A percentile compares a stretch with the other conserved stretches of the same genome.
Evolutionary conservation across 2,888 invertebrate genomes (phyloP).

Genomic region (Drosophila pullipes): DNA sequence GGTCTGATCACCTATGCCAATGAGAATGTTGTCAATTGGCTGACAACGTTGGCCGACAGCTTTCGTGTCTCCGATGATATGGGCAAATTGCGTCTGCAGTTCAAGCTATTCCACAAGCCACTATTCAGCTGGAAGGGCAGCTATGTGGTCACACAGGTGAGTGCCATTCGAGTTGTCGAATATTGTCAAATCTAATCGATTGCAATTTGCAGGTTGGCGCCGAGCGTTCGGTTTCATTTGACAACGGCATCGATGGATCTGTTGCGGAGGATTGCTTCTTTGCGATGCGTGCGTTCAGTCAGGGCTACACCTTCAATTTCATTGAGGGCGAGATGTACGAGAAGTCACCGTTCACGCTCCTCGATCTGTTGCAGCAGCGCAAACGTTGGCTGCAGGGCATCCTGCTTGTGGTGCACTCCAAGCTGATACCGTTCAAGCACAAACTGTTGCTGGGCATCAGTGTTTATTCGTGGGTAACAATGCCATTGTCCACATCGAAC

Average conservation of each 20-base stretch:
- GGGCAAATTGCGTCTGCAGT: constrained; percentile 97
- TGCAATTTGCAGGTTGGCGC: constrained; percentile 89
- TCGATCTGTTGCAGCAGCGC: constrained; percentile 97
- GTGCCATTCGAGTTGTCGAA: constrained; percentile 33
- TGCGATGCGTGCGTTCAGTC: constrained; percentile 96
- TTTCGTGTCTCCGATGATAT: constrained; percentile 98
- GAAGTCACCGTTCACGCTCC: constrained; percentile 97
- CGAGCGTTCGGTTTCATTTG: constrained; percentile 96
- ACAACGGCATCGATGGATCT: constrained; percentile 98
- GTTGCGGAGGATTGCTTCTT: constrained; percentile 99
- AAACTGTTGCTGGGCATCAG: constrained; percentile 94
- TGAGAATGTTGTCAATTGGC: constrained; percentile 98
- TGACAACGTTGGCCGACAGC: constrained; percentile 97
- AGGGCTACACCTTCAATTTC: constrained; percentile 97
- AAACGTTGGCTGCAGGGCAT: constrained; percentile 98
- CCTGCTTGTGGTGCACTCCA: constrained; percentile 94
- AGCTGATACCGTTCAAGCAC: constrained; percentile 91
- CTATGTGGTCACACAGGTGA: constrained; percentile 97
- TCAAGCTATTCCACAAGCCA: constrained; percentile 96
- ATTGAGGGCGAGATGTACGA: constrained; percentile 99
- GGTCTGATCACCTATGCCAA: constrained; percentile 98
- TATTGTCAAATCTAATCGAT: not conserved
- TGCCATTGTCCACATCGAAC: constrained; percentile 96
- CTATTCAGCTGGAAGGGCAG: constrained; percentile 99
- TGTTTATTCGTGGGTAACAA: constrained; percentile 98